A percentile compares a stretch with the other conserved stretches of the same genome.
phyloP scores from a whole-genome alignment of 2,113 vertebrate genomes.

The Microtus montanus region DNA sequence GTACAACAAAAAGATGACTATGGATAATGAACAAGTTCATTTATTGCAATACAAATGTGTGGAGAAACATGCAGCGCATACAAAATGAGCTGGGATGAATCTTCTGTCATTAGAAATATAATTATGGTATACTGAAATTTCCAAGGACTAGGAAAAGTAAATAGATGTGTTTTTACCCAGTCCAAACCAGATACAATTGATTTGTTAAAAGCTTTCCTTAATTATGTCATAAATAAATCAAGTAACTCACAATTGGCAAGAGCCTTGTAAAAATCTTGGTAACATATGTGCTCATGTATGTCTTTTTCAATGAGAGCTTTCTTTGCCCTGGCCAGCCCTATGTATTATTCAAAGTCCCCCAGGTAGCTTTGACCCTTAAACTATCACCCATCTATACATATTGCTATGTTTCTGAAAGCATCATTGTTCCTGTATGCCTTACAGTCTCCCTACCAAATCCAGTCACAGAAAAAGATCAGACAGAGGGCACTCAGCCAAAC shows the following conservation, averaged over 20 bases:
- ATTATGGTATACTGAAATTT: conserved; percentile 79
- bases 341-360: background rate
- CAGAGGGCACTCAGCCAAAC: background rate
- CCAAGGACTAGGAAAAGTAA: conserved; percentile 75
- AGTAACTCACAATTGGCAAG: conserved; percentile 60
- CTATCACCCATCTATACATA: background rate
- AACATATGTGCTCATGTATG: background rate
- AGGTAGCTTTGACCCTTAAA: background rate
- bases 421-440: background rate
- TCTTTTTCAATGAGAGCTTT: conserved; percentile 4
- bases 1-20: conserved; percentile 80
- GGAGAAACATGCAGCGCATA: conserved; percentile 80
- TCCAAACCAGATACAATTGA: conserved; percentile 70
- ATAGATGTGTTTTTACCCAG: conserved; percentile 69
- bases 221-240: conserved; percentile 75
- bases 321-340: background rate
- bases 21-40: conserved; percentile 85
- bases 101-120: conserved; percentile 81
- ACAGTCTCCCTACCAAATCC: background rate
- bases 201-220: conserved; percentile 78
- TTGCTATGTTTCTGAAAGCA: background rate
- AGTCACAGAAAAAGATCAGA: background rate
- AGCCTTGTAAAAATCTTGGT: conserved; percentile 29
- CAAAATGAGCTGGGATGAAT: conserved; percentile 75
- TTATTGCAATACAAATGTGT: conserved; percentile 82